These are phyloP conservation scores for Poeciliopsis infans DNA, from an alignment of 2,797 vertebrate genomes.

Conservation along the genomic window DNA sequence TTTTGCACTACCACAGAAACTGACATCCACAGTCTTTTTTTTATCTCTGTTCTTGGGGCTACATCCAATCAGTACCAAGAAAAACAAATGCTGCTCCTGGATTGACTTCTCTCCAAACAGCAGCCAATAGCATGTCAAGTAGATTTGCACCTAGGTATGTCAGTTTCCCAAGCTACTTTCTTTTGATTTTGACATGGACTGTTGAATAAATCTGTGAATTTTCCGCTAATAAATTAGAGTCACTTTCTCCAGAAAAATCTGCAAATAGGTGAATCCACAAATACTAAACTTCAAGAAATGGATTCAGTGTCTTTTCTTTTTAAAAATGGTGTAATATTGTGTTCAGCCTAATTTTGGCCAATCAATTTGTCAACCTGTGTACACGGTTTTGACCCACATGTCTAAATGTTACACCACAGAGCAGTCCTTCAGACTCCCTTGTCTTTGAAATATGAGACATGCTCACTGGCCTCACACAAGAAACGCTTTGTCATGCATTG, in stretches of 20 bases:
- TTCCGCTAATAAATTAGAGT: background rate
- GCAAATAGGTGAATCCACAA: background rate
- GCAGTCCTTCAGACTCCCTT: background rate
- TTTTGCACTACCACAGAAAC: background rate
- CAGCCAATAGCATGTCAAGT: background rate
- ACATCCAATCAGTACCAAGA: background rate
- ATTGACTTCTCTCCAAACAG: background rate
- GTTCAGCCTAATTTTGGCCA: background rate
- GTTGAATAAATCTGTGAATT: background rate
- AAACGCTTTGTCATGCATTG: background rate
- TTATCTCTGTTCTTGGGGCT: background rate
- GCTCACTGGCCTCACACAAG: background rate
- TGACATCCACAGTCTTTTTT: too few relatives aligned
- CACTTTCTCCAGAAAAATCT: background rate
- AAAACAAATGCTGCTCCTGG: background rate
- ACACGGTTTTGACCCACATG: background rate
- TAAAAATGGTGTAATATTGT: background rate
- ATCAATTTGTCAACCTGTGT: background rate
- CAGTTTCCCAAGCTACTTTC: background rate
- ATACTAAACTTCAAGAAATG: background rate
- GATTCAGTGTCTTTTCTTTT: background rate
- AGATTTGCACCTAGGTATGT: background rate
- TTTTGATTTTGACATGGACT: background rate
- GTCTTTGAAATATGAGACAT: background rate
- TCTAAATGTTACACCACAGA: background rate